Evolutionary conservation across 2,888 invertebrate genomes (phyloP), one percentile per base, ranked within the genome.

Genomic region (Aphidius colemani): DNA sequence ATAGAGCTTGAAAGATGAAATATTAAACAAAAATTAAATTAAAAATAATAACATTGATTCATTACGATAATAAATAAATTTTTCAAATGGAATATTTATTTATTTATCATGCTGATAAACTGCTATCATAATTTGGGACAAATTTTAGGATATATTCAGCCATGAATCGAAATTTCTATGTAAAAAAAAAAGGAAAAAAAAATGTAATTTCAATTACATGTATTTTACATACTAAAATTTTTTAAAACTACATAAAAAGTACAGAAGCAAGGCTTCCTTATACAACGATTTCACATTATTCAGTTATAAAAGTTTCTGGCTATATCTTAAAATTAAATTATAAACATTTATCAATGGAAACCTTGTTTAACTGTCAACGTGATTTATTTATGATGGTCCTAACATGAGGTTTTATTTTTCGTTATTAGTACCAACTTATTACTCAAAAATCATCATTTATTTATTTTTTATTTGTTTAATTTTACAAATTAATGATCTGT

Each of bases 231-330:
- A 68, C 70, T 68, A 67, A 67, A 67, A 69, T 61, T 65, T 61
- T 46, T 60, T 66, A 75, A 75, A 69, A 66, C 66, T 75, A 75
- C 70, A 73, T 63, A 53, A 72, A 73, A 30, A 30, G 64, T 62
- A 30, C 30, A 30, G 43, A 59, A 65, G 61, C 71, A 72, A 75
- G 70, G 71, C 70, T 74, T 74, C 69, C 63, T 63, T 64, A 67
- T 70, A 71, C 71, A 72, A 64, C 67, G 30, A 64, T 63, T 48
- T 59, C 44, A 59, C 53, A 59, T 59, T 30, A 44, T 53, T 69
- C 69, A 72, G 72, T 74, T 76, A 77, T 72, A 76, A 77, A 77
- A 77, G 75, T 74, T 69, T 68, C 68, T 69, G 64, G 67, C 71
- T 74, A 73, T 65, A 68, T 69, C 68, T 30, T 5, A 60, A 43